Evolutionary conservation across 1,140 invertebrate species (phyloP), one percentile per base, ranked within the genome.

Genomic region (Listronotus oregonensis): DNA sequence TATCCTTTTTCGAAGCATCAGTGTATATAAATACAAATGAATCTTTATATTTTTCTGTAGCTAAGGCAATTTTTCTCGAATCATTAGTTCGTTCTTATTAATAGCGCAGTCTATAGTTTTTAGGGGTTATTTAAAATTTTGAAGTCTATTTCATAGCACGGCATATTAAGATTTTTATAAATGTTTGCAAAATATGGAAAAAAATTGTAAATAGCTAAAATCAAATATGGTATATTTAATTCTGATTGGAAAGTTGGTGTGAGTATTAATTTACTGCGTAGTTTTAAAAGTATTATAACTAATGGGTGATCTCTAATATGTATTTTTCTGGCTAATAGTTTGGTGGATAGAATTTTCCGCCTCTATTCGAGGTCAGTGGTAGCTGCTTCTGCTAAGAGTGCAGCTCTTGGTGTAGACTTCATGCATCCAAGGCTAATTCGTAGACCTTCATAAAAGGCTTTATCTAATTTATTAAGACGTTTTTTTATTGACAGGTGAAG

Each of bases 301-400:
- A 64, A 12, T 14, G 66, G 66, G 34, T 67, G 52, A n/a, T 50
- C 15, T 21, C n/a, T 15, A 21, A 57, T 34, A 31, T 10, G 15
- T 8, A 57, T 31, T 5, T n/a, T 51, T 58, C 54, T 58, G 6
- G 42, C 10, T 3, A 64, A 8, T 54, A 63, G 63, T 66, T 63
- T 59, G 3, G 14, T 54, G 14, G 59, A 42, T 14, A 67, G 21
- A 15, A n/a, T 43, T 59, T 42, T 42, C 27, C 60, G 57, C n/a
- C 60, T 39, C 7, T 59, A 15, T 37, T 67, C 55, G 9, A 66
- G 32, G 21, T 21, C 17, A 5, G 63, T n/a, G 40, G 57, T 58
- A 12, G 42, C 51, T 51, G 49, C 49, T 31, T 61, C 58, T 8
- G 44, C 58, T 15, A 61, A 15, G 7, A 61, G n/a, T 10, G 21